Conservation (phyloP, 2,113 vertebrate species). For the Varanus salvator region DNA sequence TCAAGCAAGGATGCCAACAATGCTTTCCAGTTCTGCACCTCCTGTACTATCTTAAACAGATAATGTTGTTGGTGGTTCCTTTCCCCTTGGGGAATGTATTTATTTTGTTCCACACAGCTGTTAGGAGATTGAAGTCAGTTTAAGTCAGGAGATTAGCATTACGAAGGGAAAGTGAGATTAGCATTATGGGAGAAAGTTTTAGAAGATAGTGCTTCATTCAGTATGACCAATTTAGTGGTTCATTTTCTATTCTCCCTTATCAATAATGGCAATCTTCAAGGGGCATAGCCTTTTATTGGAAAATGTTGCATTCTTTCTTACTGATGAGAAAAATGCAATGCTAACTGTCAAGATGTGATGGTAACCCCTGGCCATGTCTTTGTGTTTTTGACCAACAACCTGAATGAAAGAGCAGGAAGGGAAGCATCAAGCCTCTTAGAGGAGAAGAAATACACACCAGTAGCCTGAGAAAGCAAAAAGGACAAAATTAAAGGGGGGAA, state of each 20-base stretch:
- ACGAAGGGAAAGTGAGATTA: neutral
- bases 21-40: neutral
- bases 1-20: neutral
- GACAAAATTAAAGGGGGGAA: slow-evolving; percentile 52
- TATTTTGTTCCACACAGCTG: slow-evolving; percentile 26
- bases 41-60: slow-evolving; percentile 29
- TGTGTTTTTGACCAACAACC: slow-evolving; percentile 49
- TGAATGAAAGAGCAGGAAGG: slow-evolving; percentile 31
- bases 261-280: slow-evolving; percentile 3
- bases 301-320: slow-evolving; percentile 24
- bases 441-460: neutral
- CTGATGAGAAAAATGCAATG: slow-evolving; percentile 39
- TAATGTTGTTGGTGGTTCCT: slow-evolving; percentile 3
- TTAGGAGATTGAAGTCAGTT: slow-evolving; percentile 29
- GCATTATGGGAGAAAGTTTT: neutral
- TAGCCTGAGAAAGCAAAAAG: slow-evolving; percentile 55
- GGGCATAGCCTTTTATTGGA: slow-evolving; percentile 11
- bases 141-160: slow-evolving; percentile 15
- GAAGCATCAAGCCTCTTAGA: slow-evolving; percentile 35
- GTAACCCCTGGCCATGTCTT: slow-evolving; percentile 33
- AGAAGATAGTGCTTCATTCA: slow-evolving; percentile 12
- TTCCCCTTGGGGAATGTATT: slow-evolving; percentile 16
- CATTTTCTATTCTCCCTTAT: slow-evolving; percentile 16
- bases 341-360: slow-evolving; percentile 26
- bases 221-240: slow-evolving; percentile 21